These are phyloP conservation scores for Champsocephalus esox DNA, from an alignment of 2,797 vertebrate species.

Conservation along the genomic window DNA sequence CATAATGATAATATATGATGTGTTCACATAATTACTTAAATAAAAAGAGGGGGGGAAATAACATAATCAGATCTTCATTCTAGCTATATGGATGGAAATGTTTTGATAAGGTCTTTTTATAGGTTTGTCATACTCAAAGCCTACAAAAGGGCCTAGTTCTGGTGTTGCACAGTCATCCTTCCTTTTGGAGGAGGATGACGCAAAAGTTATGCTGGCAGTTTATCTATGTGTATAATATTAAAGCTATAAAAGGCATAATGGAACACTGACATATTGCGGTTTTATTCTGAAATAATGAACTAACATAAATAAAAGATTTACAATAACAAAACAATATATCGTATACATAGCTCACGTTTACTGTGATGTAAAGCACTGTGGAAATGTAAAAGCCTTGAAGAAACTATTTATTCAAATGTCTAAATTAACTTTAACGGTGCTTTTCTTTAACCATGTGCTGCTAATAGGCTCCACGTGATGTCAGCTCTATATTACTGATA, in stretches of 20 bases:
- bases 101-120: neutral
- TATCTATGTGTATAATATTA: neutral
- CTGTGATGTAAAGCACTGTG: neutral
- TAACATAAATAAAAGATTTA: neutral
- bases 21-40: no score
- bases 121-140: neutral
- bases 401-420: neutral
- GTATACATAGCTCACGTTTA: no score
- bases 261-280: neutral
- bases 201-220: slow-evolving; percentile 25
- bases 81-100: neutral
- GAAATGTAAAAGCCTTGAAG: no score
- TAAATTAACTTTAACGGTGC: neutral
- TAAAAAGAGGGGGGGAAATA: neutral
- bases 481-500: neutral
- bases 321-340: neutral
- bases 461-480: slow-evolving; percentile 45
- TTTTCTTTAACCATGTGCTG: neutral
- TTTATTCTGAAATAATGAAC: neutral
- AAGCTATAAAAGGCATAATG: neutral
- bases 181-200: slow-evolving; percentile 38
- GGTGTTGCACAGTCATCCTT: slow-evolving; percentile 63
- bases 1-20: no score
- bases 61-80: neutral
- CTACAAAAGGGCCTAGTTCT: no score